A percentile compares a stretch with the other conserved stretches of the same genome.
phyloP scores from a whole-genome alignment of 2,888 invertebrate species.

The Stenolophus ochropezus region DNA sequence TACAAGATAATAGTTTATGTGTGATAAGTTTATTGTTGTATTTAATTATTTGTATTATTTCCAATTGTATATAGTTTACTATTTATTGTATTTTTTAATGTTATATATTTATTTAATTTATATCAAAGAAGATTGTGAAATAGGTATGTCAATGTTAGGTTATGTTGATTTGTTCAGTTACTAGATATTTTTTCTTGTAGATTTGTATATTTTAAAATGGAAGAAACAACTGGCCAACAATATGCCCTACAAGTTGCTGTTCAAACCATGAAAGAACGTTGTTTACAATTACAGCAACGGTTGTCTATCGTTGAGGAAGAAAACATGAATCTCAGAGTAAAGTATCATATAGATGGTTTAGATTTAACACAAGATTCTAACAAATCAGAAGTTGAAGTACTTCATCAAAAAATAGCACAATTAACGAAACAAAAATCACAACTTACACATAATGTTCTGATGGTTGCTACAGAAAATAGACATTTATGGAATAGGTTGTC shows the following conservation, averaged over 20 bases:
- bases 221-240: conserved; percentile 70
- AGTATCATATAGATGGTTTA: conserved; percentile 67
- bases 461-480: conserved; percentile 89
- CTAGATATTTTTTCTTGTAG: not conserved
- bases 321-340: conserved; percentile 79
- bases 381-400: conserved; percentile 73
- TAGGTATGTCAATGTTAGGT: conserved; percentile 16
- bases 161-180: not conserved
- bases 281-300: conserved; percentile 83
- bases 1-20: conserved; percentile 9
- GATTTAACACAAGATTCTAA: conserved; percentile 60
- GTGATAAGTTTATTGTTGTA: conserved; percentile 22
- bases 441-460: conserved; percentile 84
- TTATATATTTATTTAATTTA: not conserved
- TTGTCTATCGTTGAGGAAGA: conserved; percentile 84
- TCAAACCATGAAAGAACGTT: conserved; percentile 88
- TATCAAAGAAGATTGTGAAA: not conserved
- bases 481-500: conserved; percentile 86
- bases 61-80: conserved; percentile 7
- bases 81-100: not conserved
- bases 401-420: conserved; percentile 81
- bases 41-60: not conserved
- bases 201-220: conserved; percentile 65
- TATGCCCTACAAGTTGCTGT: conserved; percentile 84
- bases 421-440: conserved; percentile 85